These are phyloP conservation scores for Sinocyclocheilus rhinocerous DNA, from an alignment of 2,113 vertebrate genomes.

Conservation along the genomic window DNA sequence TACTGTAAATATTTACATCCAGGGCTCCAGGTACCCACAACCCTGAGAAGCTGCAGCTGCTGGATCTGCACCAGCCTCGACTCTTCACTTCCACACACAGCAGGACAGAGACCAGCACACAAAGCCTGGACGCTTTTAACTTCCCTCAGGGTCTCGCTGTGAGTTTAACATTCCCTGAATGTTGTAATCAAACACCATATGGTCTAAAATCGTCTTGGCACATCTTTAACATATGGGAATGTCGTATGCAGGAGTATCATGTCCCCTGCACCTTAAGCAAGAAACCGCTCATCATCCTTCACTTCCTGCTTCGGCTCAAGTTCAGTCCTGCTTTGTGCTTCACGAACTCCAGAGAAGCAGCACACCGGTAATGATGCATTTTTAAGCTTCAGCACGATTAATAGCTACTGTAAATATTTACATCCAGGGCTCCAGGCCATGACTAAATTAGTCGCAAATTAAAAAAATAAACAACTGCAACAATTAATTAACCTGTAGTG, in stretches of 20 bases:
- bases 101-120: neutral
- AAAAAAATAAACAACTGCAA: neutral
- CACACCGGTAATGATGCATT: constrained; percentile 82
- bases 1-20: neutral
- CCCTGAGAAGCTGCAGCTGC: constrained; percentile 91
- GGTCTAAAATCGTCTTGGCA: neutral
- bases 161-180: constrained; percentile 46
- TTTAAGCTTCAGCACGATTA: neutral
- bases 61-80: constrained; percentile 86
- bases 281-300: constrained; percentile 87
- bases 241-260: constrained; percentile 81
- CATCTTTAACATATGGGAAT: neutral
- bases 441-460: neutral
- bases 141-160: constrained; percentile 87
- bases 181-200: neutral
- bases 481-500: neutral
- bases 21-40: constrained; percentile 89
- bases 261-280: constrained; percentile 84
- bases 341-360: constrained; percentile 90
- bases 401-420: neutral
- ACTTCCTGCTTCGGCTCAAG: constrained; percentile 81
- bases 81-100: constrained; percentile 84
- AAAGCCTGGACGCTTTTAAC: constrained; percentile 71
- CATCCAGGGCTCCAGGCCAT: neutral
- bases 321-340: constrained; percentile 89